A percentile compares a stretch with the other conserved stretches of the same genome.
Conservation (phyloP, 2,113 vertebrate species). For the Onychostoma macrolepis region DNA sequence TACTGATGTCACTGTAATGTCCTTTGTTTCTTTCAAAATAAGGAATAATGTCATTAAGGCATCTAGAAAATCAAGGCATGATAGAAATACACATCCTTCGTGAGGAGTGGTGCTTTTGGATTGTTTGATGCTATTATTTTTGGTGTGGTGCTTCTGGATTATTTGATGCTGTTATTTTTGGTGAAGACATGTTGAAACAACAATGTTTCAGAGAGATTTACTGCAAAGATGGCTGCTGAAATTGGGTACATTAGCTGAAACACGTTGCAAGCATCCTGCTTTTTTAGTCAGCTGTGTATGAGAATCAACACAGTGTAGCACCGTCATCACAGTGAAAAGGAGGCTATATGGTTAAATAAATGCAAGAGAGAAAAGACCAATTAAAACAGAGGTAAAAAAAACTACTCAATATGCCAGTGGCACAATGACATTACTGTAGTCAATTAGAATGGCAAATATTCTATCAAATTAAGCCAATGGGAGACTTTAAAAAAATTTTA, state of each 20-base stretch:
- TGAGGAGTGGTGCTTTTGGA: background rate
- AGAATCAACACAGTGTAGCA: background rate
- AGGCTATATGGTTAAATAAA: background rate
- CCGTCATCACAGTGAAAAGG: background rate
- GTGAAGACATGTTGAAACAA: slow-evolving; percentile 6
- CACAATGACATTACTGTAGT: background rate
- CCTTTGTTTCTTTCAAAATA: slow-evolving; percentile 1
- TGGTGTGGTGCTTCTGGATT: background rate
- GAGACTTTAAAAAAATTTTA: background rate
- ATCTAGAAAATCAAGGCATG: background rate
- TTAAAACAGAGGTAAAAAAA: background rate
- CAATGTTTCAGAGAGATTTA: background rate
- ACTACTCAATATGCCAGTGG: background rate
- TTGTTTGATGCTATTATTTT: background rate
- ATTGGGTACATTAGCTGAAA: background rate
- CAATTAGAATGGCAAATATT: background rate
- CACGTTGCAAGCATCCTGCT: background rate
- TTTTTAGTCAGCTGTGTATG: background rate
- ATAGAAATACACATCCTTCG: background rate
- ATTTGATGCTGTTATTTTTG: background rate
- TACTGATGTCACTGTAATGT: background rate
- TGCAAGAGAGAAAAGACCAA: background rate
- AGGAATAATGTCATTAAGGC: background rate
- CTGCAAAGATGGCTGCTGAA: background rate
- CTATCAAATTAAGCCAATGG: too few species aligned